A percentile compares a stretch with the other conserved stretches of the same genome.
Conservation (phyloP, 2,888 invertebrate genomes). For the Globia sparganii region DNA sequence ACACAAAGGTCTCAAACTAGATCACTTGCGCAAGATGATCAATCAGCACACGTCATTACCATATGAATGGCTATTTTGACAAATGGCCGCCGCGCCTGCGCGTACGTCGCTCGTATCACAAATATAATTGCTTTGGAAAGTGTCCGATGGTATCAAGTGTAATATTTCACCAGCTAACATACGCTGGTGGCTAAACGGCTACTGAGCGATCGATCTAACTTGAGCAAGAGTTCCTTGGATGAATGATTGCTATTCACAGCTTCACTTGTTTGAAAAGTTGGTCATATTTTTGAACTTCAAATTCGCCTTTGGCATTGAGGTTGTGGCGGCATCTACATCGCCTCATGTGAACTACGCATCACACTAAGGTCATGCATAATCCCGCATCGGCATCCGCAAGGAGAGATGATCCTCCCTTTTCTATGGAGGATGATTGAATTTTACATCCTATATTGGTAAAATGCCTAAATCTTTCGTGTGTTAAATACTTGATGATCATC, state of each 20-base stretch:
- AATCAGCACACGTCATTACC: constrained; percentile 56
- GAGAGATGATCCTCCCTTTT: too few species aligned
- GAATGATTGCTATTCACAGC: constrained; percentile 35
- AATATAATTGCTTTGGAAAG: constrained; percentile 65
- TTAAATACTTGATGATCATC: background rate
- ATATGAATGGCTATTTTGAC: constrained; percentile 66
- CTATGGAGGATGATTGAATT: too few species aligned
- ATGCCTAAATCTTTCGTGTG: background rate
- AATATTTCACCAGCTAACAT: constrained; percentile 56
- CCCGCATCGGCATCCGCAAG: too few species aligned
- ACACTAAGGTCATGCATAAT: too few species aligned
- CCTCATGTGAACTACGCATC: too few species aligned
- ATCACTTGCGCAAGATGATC: constrained; percentile 59
- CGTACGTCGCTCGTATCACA: constrained; percentile 46
- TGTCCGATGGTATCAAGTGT: constrained; percentile 58
- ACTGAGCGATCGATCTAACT: constrained; percentile 33
- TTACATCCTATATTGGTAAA: background rate
- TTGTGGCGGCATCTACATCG: too few species aligned
- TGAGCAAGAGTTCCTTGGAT: constrained; percentile 20
- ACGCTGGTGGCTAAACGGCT: constrained; percentile 43
- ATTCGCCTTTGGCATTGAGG: background rate
- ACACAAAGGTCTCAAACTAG: constrained; percentile 46
- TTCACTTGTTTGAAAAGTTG: constrained; percentile 11
- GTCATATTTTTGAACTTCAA: background rate
- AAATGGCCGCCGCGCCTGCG: constrained; percentile 60